phyloP scores from a whole-genome alignment of 1,140 invertebrate species.

The Sinonovacula constricta region DNA sequence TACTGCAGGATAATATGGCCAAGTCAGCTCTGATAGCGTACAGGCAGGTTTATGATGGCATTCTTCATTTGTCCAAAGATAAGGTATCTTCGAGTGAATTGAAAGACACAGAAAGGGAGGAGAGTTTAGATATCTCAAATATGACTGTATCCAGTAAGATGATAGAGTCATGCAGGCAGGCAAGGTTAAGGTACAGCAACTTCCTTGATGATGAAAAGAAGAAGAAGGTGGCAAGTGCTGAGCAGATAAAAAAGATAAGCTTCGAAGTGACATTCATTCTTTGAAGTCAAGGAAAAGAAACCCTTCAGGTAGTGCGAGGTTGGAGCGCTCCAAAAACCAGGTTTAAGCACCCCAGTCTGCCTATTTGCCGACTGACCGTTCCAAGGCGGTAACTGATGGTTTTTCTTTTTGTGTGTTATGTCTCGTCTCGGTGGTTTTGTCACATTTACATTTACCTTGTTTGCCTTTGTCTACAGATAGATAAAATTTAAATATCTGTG shows the following conservation, averaged over 20 bases:
- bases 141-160: constrained; percentile 22
- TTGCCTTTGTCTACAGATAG: too few species aligned
- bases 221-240: background rate
- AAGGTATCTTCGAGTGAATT: constrained; percentile 1
- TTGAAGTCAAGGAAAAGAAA: constrained; percentile 9
- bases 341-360: too few species aligned
- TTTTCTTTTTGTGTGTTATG: too few species aligned
- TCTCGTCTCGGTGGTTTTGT: too few species aligned
- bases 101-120: constrained; percentile 8
- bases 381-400: too few species aligned
- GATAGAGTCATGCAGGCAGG: too few species aligned
- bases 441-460: too few species aligned
- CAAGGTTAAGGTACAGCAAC: constrained; percentile 25
- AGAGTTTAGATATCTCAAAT: constrained; percentile 26
- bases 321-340: too few species aligned
- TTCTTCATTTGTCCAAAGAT: constrained; percentile 19
- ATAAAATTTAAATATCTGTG: too few species aligned
- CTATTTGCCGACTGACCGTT: too few species aligned
- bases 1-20: constrained; percentile 22
- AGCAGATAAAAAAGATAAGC: background rate
- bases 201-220: constrained; percentile 29
- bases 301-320: too few species aligned
- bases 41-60: constrained; percentile 39
- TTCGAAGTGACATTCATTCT: background rate
- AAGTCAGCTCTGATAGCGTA: constrained; percentile 18